Base-by-base conservation (phyloP, 2,113 vertebrate species). In the Fukomys damarensis region DNA sequence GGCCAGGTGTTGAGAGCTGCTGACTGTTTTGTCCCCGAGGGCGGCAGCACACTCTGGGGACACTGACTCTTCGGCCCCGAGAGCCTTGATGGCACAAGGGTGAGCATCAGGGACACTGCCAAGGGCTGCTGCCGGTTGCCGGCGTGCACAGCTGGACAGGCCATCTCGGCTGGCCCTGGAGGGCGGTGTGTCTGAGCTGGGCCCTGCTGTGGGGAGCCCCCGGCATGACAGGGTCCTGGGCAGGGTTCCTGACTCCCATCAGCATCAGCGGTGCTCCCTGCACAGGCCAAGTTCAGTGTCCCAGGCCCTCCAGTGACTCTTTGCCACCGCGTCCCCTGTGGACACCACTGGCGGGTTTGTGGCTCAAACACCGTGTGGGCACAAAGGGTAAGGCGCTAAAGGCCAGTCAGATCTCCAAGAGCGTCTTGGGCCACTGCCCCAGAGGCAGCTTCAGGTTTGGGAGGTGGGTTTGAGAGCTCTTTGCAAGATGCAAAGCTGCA, bases 171-270 rank as follows among this genome's bases (percentile, higher is more conserved):
- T 49, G 46, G 46, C 46, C 46, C 46, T 49, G 46, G 46, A 5
- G 5, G 46, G 46, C 54, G 54, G 54, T 56, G 54, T 3, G 54
- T 16, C 16, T 16, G 54, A 56, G 5, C 28, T 24, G 6, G 26
- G 22, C 32, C 58, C 6, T 11, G 28, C 7, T 58, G 16, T 14
- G 17, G 74, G 41, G 14, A 74, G 30, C 10, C 24, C 68, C 28
- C 26, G 20, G 59, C 41, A n/a, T 1, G 1, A 11, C 0, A 38
- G 68, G n/a, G 63, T 7, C 0, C 0, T 30, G 49, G 43, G 17
- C 22, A 14, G 66, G 26, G 24, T 20, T 49, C 20, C 56, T 30
- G 38, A 49, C 24, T 76, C 58, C 68, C 19, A 16, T 41, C 35
- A 1, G 30, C 1, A 86, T n/a, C n/a, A n/a, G n/a, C n/a, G n/a